Evolutionary conservation across 2,888 invertebrate genomes (phyloP), one percentile per base, ranked within the genome.

Genomic region (Drosophila maculinotata): DNA sequence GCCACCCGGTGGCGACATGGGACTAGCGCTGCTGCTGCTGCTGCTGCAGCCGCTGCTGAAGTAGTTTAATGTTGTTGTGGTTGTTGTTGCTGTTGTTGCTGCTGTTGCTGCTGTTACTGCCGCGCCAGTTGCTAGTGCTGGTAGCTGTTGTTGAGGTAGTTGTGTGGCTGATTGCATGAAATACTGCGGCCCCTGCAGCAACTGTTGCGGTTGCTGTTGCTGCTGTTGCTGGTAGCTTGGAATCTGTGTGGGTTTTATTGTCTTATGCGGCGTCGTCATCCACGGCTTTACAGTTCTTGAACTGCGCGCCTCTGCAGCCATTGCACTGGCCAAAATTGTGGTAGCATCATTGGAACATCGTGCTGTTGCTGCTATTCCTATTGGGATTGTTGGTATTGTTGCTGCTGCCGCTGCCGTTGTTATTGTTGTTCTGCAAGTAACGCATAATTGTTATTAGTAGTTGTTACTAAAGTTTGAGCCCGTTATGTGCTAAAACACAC

Each of bases 221-320:
- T 62, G 74, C 54, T 62, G 78, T 45, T 80, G 79, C 49, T 89
- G 90, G 71, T 90, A 91, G 76, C 89, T 90, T 59, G 91, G 91
- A 88, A 91, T 91, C 80, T 91, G 91, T 60, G 91, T 88, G 68
- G 87, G 74, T 84, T 85, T 89, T 69, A 80, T 74, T 78, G 80
- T 79, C 77, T 73, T 86, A 23, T 3, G 20, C 20, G 36, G 17
- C 33, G 58, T 45, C 30, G 67, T 62, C 62, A 69, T 74, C 64
- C 68, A 63, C 57, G 70, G 76, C 62, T 72, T 69, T 74, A 79
- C 59, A 70, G 81, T 68, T 78, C 80, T 76, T 69, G 84, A 56
- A 77, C 69, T 69, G 69, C 69, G 65, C 60, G 59, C 15, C 31
- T 49, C 69, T 70, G 51, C 68, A 62, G 67, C 79, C 84, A 80